A percentile compares a stretch with the other conserved stretches of the same genome.
These are phyloP conservation scores for Phallusia fumigata DNA, from an alignment of 23 tunicate species.

Conservation along the genomic window DNA sequence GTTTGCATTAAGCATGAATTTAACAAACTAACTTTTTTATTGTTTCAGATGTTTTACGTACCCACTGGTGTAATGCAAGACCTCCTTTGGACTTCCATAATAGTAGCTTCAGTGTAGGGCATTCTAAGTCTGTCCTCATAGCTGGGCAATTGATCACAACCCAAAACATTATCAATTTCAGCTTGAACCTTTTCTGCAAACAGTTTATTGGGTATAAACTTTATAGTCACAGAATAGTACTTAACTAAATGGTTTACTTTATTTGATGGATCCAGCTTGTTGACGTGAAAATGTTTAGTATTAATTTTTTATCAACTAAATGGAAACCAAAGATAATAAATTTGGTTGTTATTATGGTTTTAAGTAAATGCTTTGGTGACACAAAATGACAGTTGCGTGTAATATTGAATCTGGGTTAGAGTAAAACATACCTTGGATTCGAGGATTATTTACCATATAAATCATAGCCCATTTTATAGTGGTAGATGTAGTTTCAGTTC, in stretches of 20 bases:
- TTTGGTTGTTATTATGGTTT: too few species aligned
- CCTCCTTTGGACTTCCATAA: conserved; percentile 6
- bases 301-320: too few species aligned
- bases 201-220: too few species aligned
- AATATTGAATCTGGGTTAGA: background rate
- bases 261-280: too few species aligned
- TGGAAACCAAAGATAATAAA: too few species aligned
- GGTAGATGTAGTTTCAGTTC: conserved; percentile 23
- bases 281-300: too few species aligned
- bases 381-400: too few species aligned
- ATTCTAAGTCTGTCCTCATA: conserved; percentile 3
- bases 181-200: background rate
- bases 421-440: conserved; percentile 4
- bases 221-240: too few species aligned
- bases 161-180: conserved; percentile 7
- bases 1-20: too few species aligned
- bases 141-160: background rate
- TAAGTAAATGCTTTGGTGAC: too few species aligned
- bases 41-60: background rate
- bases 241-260: too few species aligned
- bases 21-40: background rate
- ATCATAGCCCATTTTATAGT: conserved; percentile 37
- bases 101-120: conserved; percentile 19
- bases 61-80: conserved; percentile 1
- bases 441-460: conserved; percentile 23